These are phyloP conservation scores for Eulithis prunata DNA, from an alignment of 2,888 invertebrate genomes.

Conservation along the genomic window DNA sequence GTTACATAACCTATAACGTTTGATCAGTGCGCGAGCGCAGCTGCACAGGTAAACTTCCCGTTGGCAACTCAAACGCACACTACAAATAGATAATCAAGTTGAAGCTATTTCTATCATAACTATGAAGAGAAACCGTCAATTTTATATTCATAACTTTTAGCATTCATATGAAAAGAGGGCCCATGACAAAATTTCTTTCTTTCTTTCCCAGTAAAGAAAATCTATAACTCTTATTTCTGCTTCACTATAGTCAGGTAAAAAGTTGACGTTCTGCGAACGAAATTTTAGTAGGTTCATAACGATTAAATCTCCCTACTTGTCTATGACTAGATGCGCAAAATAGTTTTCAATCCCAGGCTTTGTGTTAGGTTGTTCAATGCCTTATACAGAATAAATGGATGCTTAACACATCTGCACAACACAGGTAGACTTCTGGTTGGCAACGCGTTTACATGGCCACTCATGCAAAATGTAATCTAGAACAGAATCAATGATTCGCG, in stretches of 20 bases:
- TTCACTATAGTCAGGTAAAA: too few relatives aligned
- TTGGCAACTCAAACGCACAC: slow-evolving; percentile 37
- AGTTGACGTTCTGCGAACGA: too few relatives aligned
- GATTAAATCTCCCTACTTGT: too few relatives aligned
- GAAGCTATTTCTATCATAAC: slow-evolving; percentile 17
- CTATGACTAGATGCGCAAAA: background rate
- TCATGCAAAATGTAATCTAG: slow-evolving; percentile 31
- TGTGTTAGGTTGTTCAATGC: background rate
- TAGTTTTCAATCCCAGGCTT: background rate
- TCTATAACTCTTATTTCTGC: too few relatives aligned
- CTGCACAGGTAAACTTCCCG: slow-evolving; percentile 35
- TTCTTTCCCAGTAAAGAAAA: too few relatives aligned
- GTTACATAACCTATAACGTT: slow-evolving; percentile 19
- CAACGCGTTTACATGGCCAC: slow-evolving; percentile 20
- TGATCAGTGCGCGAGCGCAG: slow-evolving; percentile 18
- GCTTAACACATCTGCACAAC: slow-evolving; percentile 10
- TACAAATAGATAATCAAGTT: slow-evolving; percentile 33
- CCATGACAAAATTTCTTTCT: too few relatives aligned
- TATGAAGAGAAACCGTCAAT: background rate
- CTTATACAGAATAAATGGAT: background rate
- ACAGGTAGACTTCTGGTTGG: slow-evolving; percentile 13
- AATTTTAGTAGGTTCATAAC: too few relatives aligned
- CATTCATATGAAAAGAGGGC: too few relatives aligned
- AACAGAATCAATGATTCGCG: slow-evolving; percentile 31
- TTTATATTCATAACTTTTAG: background rate